These are phyloP conservation scores for Leptobrachium ailaonicum DNA, from an alignment of 2,113 vertebrate species.

Conservation along the genomic window DNA sequence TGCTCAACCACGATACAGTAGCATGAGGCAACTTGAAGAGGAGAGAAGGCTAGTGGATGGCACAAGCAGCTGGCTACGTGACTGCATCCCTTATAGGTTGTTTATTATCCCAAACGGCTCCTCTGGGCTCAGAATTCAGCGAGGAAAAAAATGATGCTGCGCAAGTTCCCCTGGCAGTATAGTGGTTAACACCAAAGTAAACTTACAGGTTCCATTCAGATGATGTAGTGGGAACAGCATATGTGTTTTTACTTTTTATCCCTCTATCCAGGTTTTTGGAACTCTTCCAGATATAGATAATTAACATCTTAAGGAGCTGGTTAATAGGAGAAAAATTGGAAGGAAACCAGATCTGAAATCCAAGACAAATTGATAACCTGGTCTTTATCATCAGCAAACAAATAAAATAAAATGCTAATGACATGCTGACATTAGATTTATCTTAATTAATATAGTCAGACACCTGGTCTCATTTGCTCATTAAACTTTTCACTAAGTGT, in stretches of 20 bases:
- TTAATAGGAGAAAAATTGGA: no score
- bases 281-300: conserved; percentile 11
- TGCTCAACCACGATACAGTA: background rate
- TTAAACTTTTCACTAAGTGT: no score
- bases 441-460: no score
- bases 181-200: conserved; percentile 31
- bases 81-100: background rate
- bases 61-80: background rate
- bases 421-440: no score
- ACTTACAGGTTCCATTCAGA: conserved; percentile 46
- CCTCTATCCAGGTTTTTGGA: conserved; percentile 23
- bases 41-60: background rate
- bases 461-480: no score
- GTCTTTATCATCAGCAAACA: no score
- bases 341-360: no score
- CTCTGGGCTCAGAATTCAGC: background rate
- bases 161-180: conserved; percentile 10
- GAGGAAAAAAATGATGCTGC: background rate
- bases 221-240: conserved; percentile 38
- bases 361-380: no score
- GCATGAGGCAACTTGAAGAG: conserved; percentile 13
- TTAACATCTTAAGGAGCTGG: conserved; percentile 13
- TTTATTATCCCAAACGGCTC: background rate
- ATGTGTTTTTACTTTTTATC: conserved; percentile 23
- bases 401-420: no score